Evolutionary conservation across 2,888 invertebrate genomes (phyloP).

Genomic region (Lobophora halterata): DNA sequence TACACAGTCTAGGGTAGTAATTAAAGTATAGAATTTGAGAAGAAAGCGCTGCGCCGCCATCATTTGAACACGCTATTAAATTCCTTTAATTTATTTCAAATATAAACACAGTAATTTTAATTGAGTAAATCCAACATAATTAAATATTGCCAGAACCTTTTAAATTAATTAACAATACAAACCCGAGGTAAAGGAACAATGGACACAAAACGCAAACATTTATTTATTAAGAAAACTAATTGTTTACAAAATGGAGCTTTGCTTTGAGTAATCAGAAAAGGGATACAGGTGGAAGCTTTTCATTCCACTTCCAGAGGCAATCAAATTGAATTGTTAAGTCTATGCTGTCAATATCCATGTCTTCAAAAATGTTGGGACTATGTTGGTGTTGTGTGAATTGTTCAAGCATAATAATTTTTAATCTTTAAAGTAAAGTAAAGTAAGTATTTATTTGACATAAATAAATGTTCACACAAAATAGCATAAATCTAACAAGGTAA

Average conservation of each 20-base stretch:
- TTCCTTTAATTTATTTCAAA: not conserved
- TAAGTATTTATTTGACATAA: too few relatives aligned
- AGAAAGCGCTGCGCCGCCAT: too few relatives aligned
- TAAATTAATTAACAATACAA: conserved; percentile 18
- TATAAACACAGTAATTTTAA: not conserved
- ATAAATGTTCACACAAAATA: too few relatives aligned
- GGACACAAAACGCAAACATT: conserved; percentile 28
- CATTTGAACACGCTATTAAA: too few relatives aligned
- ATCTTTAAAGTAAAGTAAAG: too few relatives aligned
- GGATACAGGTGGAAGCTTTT: conserved; percentile 11
- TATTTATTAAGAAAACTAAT: conserved; percentile 39
- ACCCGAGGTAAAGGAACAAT: conserved; percentile 21
- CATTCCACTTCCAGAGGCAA: conserved; percentile 5
- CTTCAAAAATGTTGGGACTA: conserved; percentile 6
- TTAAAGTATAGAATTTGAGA: too few relatives aligned
- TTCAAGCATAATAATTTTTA: too few relatives aligned
- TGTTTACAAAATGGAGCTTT: conserved; percentile 30
- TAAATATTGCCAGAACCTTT: conserved; percentile 1
- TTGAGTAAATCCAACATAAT: conserved; percentile 1
- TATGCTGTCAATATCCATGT: conserved; percentile 15
- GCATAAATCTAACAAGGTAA: too few relatives aligned
- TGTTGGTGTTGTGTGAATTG: too few relatives aligned
- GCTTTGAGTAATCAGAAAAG: conserved; percentile 28
- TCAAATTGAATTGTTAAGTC: conserved; percentile 14
- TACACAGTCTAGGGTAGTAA: too few relatives aligned